phyloP scores from a whole-genome alignment of 2,888 invertebrate genomes.

The Myathropa florea region DNA sequence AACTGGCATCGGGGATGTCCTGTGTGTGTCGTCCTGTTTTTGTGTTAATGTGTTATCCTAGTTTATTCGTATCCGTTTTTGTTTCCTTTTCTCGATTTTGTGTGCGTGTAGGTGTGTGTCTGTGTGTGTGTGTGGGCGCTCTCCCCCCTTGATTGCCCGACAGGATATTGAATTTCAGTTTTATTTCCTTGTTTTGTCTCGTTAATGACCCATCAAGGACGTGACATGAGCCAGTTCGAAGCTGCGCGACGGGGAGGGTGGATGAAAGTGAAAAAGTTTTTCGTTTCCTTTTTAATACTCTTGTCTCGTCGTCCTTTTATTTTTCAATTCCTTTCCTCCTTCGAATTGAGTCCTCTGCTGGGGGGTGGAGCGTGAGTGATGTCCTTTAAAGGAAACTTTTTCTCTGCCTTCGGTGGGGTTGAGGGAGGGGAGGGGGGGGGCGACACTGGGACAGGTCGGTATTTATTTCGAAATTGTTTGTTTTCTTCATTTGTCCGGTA shows the following conservation, averaged over 20 bases:
- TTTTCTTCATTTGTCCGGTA: constrained; percentile 6
- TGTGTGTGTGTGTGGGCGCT: neutral
- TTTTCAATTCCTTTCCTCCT: neutral
- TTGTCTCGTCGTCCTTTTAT: neutral
- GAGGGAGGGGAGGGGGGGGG: neutral
- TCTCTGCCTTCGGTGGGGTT: neutral
- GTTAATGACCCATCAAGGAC: constrained; percentile 54
- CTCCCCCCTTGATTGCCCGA: constrained; percentile 14
- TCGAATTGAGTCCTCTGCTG: neutral
- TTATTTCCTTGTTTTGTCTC: constrained; percentile 25
- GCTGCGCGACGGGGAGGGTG: neutral
- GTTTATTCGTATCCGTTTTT: neutral
- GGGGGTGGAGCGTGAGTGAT: neutral
- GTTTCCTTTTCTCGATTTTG: neutral
- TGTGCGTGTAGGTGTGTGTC: neutral
- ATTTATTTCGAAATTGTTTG: constrained; percentile 31
- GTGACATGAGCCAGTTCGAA: constrained; percentile 26
- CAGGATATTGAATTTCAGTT: constrained; percentile 53
- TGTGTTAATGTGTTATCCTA: constrained; percentile 34
- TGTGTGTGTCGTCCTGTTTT: constrained; percentile 20
- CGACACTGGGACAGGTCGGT: constrained; percentile 25
- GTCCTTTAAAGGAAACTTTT: neutral
- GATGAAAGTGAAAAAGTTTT: constrained; percentile 12
- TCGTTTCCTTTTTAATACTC: neutral
- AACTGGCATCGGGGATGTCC: constrained; percentile 8